Base-by-base conservation (phyloP, 2,888 invertebrate genomes). In the Polylopha cassiicola region DNA sequence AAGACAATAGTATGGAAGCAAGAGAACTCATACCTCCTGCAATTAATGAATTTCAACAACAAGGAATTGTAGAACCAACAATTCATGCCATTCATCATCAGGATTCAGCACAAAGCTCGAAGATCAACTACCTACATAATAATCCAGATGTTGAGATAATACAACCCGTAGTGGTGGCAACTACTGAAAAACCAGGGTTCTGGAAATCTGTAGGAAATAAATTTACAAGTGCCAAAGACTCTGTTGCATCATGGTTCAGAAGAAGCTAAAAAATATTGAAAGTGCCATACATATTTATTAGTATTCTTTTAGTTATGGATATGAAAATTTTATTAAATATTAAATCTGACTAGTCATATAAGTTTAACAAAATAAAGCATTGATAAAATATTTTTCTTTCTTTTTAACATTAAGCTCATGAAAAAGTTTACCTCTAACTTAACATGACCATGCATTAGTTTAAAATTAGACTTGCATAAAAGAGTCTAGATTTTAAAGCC, bases 171-270 rank as follows among this genome's bases (percentile, higher is more conserved):
- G 65, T 62, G n/a, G n/a, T n/a, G 47, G 24, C 53, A 39, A 47
- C 48, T n/a, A 68, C 72, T 46, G 71, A 75, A 55, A 69, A 80
- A 33, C 63, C 81, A 28, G 84, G 88, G 10, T 88, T 90, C 59
- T 90, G 89, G 89, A 72, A 70, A 41, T 80, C 74, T 57, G 53
- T 89, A 41, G 86, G 87, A 37, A 73, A 69, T 48, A 89, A 87
- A 72, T 69, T 90, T 23, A 73, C 69, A 26, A 76, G 44, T 50
- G 82, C 87, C 4, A 87, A 87, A 53, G 74, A 85, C 23, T 88
- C 77, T 64, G 82, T 87, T 26, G 71, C 72, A 50, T 87, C 87
- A 48, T 89, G 86, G 77, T 87, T 88, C 46, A 67, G 58, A 44
- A 73, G 60, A 38, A 58, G 76, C 37, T 53, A 47, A 39, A 21